Evolutionary conservation across 2,888 invertebrate species (phyloP).

Genomic region (Diadegma fenestrale): DNA sequence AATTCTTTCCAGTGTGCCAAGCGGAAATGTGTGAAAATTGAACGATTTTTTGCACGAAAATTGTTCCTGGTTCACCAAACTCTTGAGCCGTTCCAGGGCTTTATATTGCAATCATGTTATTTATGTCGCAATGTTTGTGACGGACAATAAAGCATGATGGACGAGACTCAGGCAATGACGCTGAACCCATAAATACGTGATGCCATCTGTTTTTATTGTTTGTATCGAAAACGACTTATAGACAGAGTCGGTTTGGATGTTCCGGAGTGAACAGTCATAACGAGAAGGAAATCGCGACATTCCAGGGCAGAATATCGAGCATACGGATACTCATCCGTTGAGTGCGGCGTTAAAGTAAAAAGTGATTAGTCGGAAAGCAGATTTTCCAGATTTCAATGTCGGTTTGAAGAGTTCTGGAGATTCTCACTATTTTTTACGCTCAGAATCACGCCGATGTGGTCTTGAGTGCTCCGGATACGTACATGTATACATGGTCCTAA

Average conservation of each 20-base stretch:
- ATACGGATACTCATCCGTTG: neutral
- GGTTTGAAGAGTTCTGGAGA: neutral
- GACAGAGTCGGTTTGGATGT: neutral
- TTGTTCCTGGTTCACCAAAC: neutral
- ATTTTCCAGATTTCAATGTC: neutral
- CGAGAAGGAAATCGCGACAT: neutral
- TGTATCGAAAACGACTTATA: neutral
- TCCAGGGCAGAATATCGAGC: neutral
- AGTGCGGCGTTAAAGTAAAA: neutral
- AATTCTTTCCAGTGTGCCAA: too few relatives aligned
- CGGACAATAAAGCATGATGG: constrained; percentile 42
- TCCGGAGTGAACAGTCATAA: neutral
- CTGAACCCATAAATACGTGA: constrained; percentile 2
- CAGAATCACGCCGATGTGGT: constrained; percentile 4
- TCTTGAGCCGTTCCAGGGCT: neutral
- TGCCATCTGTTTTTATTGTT: constrained; percentile 21
- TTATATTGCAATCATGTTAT: constrained; percentile 15
- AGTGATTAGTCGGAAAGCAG: neutral
- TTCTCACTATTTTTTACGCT: neutral
- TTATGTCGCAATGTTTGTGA: constrained; percentile 25
- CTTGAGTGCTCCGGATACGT: constrained; percentile 7
- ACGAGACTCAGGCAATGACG: neutral
- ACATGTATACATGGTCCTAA: constrained; percentile 20
- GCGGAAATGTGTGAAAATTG: too few relatives aligned
- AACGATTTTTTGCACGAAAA: neutral